A percentile compares a stretch with the other conserved stretches of the same genome.
Evolutionary conservation across 2,113 vertebrate species (phyloP).

Genomic region (Aegypius monachus): DNA sequence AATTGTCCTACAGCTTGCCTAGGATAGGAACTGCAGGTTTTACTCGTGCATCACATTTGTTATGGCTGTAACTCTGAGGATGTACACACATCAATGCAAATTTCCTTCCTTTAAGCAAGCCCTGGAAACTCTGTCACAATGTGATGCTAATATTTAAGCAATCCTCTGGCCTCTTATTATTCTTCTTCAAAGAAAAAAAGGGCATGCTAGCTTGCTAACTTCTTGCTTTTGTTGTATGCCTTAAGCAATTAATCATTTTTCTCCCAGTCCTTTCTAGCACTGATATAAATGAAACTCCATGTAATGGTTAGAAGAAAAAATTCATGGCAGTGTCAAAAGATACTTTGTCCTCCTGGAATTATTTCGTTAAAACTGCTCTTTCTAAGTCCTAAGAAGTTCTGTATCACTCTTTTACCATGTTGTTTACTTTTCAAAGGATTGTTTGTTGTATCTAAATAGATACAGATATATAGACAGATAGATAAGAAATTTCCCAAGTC

Average conservation of each 20-base stretch:
- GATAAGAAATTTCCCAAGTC: neutral
- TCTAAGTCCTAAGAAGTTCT: neutral
- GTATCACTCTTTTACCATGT: neutral
- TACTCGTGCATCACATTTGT: neutral
- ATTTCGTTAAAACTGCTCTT: neutral
- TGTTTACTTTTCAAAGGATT: constrained; percentile 20
- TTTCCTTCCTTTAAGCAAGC: neutral
- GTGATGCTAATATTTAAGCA: neutral
- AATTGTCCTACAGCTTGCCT: neutral
- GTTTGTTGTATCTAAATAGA: neutral
- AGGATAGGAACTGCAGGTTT: neutral
- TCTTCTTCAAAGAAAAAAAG: constrained; percentile 16
- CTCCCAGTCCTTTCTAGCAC: neutral
- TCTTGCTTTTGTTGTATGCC: constrained; percentile 3
- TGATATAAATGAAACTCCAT: neutral
- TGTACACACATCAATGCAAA: neutral
- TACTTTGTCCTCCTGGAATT: neutral
- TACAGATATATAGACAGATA: neutral
- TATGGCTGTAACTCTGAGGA: neutral
- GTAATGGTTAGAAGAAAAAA: neutral
- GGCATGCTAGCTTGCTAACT: neutral
- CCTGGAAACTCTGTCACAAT: constrained; percentile 13
- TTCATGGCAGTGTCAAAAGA: neutral
- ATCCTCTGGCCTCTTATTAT: neutral
- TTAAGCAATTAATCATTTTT: neutral